Base-by-base conservation (phyloP, 2,888 invertebrate species). In the Chalcis sispes region DNA sequence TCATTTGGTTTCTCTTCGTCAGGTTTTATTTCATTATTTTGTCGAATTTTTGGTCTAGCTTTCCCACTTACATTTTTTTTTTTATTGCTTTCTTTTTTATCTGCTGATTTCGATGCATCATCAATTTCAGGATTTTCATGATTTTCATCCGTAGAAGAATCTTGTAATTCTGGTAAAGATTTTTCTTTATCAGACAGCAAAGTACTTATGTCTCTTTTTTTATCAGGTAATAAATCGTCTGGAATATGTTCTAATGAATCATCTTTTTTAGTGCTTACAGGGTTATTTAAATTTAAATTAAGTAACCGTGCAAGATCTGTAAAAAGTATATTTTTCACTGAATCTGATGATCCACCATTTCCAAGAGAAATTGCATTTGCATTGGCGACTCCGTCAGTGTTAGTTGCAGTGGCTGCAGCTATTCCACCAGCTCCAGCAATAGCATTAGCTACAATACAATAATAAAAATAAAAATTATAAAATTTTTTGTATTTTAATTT, bases 321-420 rank as follows among this genome's bases (percentile, higher is more conserved):
- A n/a, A 69, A 25, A 2, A 15, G 15, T 8, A 4, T 2, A 46
- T 29, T 56, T 25, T 69, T 56, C 0, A 18, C 0, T 27, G 40
- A 1, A 18, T 62, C 56, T 29, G 74, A 61, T 18, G 65, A 58
- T 8, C 46, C 58, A 13, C 36, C 20, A 18, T 48, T 74, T 32
- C 46, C 48, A 15, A 72, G 25, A 20, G 70, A 71, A 61, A 66
- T 50, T 2, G 74, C 77, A 18, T 77, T 77, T 1, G 77, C 71
- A 42, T 40, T 74, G 0, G 67, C 52, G 1, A 74, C 42, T 13
- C 71, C 77, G 50, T 77, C 74, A 10, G 56, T 64, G 18, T 75
- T 75, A n/a, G 48, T 69, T 13, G 75, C 69, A 27, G 64, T 40
- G 10, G 69, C 75, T n/a, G 56, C 62, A 10, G 75, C 69, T 13